Conservation (phyloP, 2,888 invertebrate species). For the Agrochola lota region DNA sequence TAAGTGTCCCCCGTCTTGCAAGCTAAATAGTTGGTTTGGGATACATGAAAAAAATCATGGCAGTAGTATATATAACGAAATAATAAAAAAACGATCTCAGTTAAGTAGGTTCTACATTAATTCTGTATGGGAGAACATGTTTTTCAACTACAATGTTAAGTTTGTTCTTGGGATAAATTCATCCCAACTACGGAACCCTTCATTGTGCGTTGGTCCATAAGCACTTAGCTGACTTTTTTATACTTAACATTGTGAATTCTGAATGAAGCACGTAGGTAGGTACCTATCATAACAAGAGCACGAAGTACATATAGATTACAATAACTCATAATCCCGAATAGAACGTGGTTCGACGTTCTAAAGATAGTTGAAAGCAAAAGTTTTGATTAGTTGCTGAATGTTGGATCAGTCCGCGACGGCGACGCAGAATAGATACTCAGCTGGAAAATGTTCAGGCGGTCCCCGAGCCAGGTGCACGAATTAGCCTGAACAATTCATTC, state of each 20-base stretch:
- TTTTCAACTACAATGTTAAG: no score
- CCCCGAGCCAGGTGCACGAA: conserved; percentile 47
- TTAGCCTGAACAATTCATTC: conserved; percentile 35
- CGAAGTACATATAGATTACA: conserved; percentile 1
- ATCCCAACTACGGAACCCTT: no score
- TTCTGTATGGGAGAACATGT: no score
- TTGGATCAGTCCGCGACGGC: conserved; percentile 40
- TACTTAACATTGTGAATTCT: conserved; percentile 37
- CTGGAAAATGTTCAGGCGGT: conserved; percentile 34
- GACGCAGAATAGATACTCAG: conserved; percentile 20
- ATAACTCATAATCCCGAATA: conserved; percentile 35
- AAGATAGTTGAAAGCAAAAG: conserved; percentile 57
- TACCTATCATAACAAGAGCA: conserved; percentile 6
- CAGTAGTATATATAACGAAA: no score
- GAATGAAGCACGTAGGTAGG: background rate
- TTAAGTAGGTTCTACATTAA: no score
- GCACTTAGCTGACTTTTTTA: background rate
- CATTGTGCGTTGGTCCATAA: no score
- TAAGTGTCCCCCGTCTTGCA: no score
- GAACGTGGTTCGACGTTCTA: conserved; percentile 35
- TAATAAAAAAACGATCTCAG: no score
- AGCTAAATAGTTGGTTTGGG: no score
- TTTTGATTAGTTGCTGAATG: conserved; percentile 61
- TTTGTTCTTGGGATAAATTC: no score
- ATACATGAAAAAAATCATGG: no score